phyloP scores from a whole-genome alignment of 1,140 invertebrate genomes.

The Sogatella furcifera region DNA sequence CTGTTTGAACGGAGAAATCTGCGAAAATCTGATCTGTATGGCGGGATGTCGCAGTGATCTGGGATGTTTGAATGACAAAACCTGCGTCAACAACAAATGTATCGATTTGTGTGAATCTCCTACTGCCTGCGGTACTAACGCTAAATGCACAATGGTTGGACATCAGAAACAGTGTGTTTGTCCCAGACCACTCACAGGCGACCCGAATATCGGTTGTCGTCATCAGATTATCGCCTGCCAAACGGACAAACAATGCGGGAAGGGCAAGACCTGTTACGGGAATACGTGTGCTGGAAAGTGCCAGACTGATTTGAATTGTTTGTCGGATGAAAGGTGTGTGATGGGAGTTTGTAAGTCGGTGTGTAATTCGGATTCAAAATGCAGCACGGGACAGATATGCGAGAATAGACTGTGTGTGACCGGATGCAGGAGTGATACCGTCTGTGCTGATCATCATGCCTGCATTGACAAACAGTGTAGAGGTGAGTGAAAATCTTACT shows the following conservation, averaged over 20 bases:
- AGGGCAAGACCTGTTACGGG: conserved; percentile 58
- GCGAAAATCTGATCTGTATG: conserved; percentile 63
- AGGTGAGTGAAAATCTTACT: conserved; percentile 39
- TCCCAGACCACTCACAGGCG: conserved; percentile 55
- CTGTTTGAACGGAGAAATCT: conserved; percentile 73
- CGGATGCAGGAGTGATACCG: conserved; percentile 72
- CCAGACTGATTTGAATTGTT: conserved; percentile 63
- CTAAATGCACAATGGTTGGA: conserved; percentile 52
- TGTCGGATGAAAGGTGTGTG: conserved; percentile 74
- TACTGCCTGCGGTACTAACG: conserved; percentile 76
- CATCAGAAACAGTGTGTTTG: conserved; percentile 66
- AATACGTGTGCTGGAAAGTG: conserved; percentile 63
- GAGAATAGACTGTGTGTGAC: conserved; percentile 73
- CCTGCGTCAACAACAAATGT: conserved; percentile 68
- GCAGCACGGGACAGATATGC: conserved; percentile 70
- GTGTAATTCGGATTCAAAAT: conserved; percentile 74
- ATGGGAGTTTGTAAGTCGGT: conserved; percentile 66
- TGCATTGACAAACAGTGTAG: conserved; percentile 74
- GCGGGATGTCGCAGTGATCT: conserved; percentile 70
- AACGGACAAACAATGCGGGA: conserved; percentile 48
- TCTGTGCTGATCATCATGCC: conserved; percentile 58
- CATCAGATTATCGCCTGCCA: conserved; percentile 50
- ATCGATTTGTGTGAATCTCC: conserved; percentile 57
- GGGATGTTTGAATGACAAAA: conserved; percentile 53
- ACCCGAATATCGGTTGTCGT: conserved; percentile 60